Evolutionary conservation across 1,140 invertebrate species (phyloP).

Genomic region (Euborellia annulipes): DNA sequence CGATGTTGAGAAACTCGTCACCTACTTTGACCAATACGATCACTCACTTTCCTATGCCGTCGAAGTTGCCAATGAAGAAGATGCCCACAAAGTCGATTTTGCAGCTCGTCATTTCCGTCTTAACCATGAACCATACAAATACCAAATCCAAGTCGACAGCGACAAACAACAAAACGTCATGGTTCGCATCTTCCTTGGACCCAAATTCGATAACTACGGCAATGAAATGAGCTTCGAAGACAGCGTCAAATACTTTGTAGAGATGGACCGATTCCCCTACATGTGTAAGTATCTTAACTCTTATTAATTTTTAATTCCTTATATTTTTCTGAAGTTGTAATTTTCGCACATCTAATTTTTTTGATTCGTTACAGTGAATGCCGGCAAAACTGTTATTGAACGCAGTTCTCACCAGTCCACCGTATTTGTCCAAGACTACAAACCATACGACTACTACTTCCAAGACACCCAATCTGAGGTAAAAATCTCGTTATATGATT

Average conservation of each 20-base stretch:
- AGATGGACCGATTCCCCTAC: slow-evolving; percentile 34
- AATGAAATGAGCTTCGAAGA: slow-evolving; percentile 30
- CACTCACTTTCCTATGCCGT: slow-evolving; percentile 17
- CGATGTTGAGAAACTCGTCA: slow-evolving; percentile 27
- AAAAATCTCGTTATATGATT: too few relatives aligned
- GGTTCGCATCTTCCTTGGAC: slow-evolving; percentile 49
- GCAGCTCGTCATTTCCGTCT: slow-evolving; percentile 36
- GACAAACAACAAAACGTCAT: slow-evolving; percentile 34
- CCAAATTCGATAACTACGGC: slow-evolving; percentile 43
- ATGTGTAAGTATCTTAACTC: slow-evolving; percentile 20
- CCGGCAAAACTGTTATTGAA: slow-evolving; percentile 26
- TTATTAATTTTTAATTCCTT: too few relatives aligned
- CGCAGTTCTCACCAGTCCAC: slow-evolving; percentile 27
- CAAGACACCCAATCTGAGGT: too few relatives aligned
- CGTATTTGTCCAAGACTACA: slow-evolving; percentile 21
- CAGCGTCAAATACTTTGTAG: slow-evolving; percentile 41
- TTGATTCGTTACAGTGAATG: slow-evolving; percentile 20
- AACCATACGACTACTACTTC: slow-evolving; percentile 8
- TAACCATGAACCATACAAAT: slow-evolving; percentile 46
- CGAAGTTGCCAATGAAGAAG: slow-evolving; percentile 9
- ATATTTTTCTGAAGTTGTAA: too few relatives aligned
- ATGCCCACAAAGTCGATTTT: slow-evolving; percentile 40
- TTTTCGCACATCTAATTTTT: too few relatives aligned
- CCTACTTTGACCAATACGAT: slow-evolving; percentile 20
- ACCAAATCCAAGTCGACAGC: slow-evolving; percentile 38